These are phyloP conservation scores for Glomeris marginata DNA, from an alignment of 2,888 invertebrate species.

Conservation along the genomic window DNA sequence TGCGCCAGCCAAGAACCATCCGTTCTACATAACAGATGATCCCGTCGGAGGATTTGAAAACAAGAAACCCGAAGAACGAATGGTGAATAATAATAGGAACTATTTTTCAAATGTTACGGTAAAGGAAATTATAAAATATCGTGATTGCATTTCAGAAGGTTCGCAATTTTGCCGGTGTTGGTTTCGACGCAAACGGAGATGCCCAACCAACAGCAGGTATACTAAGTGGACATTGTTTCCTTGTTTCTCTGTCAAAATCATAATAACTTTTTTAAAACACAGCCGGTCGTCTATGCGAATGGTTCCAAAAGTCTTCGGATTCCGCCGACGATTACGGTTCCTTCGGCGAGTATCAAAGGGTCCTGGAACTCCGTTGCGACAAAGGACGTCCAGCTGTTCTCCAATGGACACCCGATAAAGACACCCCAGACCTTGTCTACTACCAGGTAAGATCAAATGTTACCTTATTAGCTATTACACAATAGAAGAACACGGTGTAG, in stretches of 20 bases:
- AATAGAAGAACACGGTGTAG: background rate
- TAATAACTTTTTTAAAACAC: too few species aligned
- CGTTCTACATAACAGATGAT: slow-evolving; percentile 79
- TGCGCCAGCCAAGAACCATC: slow-evolving; percentile 70
- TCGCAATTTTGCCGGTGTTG: slow-evolving; percentile 66
- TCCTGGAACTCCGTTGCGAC: slow-evolving; percentile 66
- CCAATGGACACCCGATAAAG: slow-evolving; percentile 68
- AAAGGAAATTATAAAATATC: slow-evolving; percentile 11
- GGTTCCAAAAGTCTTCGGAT: slow-evolving; percentile 48
- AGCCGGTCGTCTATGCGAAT: slow-evolving; percentile 70
- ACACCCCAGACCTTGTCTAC: slow-evolving; percentile 81
- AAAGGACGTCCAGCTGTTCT: slow-evolving; percentile 46
- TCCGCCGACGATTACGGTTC: slow-evolving; percentile 65
- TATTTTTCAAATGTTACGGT: background rate
- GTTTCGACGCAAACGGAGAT: slow-evolving; percentile 49
- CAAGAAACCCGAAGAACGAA: slow-evolving; percentile 62
- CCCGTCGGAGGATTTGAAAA: slow-evolving; percentile 77
- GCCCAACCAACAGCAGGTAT: slow-evolving; percentile 49
- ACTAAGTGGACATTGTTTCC: slow-evolving; percentile 1
- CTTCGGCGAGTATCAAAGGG: slow-evolving; percentile 79
- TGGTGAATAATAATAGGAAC: slow-evolving; percentile 36
- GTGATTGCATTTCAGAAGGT: slow-evolving; percentile 42
- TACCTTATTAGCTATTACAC: background rate
- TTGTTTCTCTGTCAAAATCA: background rate
- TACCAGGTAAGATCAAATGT: slow-evolving; percentile 50